These are phyloP conservation scores for Acrocyrtus sp. DNA, from an alignment of 2,888 invertebrate species.

Conservation along the genomic window DNA sequence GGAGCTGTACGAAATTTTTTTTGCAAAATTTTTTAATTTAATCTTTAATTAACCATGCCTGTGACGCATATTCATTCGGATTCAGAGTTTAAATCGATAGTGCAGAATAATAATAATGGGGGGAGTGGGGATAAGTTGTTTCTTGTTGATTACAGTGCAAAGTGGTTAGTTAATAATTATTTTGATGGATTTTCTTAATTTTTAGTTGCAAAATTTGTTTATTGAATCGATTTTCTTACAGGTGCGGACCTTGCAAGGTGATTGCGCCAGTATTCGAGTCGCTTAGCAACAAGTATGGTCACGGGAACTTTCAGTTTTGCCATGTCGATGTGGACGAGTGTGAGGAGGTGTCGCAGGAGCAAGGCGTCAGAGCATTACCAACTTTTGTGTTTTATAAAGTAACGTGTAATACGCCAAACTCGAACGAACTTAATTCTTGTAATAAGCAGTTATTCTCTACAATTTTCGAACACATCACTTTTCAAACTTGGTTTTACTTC, in stretches of 20 bases:
- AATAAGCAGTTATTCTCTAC: too few species aligned
- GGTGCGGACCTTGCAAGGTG: constrained; percentile 23
- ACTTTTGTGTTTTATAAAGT: constrained; percentile 33
- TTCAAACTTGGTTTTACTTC: too few species aligned
- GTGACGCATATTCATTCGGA: constrained; percentile 14
- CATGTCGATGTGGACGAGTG: constrained; percentile 32
- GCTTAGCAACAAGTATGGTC: constrained; percentile 16
- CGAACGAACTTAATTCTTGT: too few species aligned
- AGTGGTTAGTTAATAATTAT: constrained; percentile 2
- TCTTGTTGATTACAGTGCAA: constrained; percentile 18
- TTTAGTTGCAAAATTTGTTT: not conserved
- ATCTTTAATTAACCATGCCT: constrained; percentile 6
- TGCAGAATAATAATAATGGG: not conserved
- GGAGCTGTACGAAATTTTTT: too few species aligned
- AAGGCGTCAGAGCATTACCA: constrained; percentile 14
- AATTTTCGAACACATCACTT: too few species aligned
- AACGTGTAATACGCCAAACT: not conserved
- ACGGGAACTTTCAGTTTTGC: constrained; percentile 9
- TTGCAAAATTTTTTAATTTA: too few species aligned
- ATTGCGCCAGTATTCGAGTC: constrained; percentile 18
- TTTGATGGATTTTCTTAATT: not conserved
- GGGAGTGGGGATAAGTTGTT: constrained; percentile 1
- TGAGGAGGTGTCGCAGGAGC: constrained; percentile 6
- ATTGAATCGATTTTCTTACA: not conserved
- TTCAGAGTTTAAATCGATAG: not conserved